Evolutionary conservation across 1,140 invertebrate genomes (phyloP), one percentile per base, ranked within the genome.

Genomic region (Carcinoscorpius rotundicauda): DNA sequence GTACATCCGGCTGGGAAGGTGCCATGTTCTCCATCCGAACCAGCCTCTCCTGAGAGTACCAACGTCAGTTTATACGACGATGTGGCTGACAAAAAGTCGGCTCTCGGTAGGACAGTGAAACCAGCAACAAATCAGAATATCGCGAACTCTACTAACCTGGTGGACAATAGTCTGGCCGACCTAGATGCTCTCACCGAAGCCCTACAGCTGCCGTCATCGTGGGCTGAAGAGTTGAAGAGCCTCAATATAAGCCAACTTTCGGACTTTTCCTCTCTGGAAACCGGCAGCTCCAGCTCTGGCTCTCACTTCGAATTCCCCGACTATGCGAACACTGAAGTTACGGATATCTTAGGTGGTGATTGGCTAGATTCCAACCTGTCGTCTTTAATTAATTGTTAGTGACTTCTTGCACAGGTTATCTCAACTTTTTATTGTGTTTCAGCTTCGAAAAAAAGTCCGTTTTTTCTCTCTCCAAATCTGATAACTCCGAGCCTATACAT

Each of bases 21-120:
- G 52, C 87, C 89, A 53, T 86, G 87, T 76, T 82, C 88, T 55
- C 80, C 86, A 62, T 82, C 84, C n/a, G 58, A 51, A 6, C 90
- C 89, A 0, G 87, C 89, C 68, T 89, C 87, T 0, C 87, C 87
- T 0, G 87, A 89, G 72, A 87, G 85, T 49, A 85, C 86, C 49
- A 87, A 83, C 57, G 84, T 87, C 74, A 63, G 52, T 9, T 64
- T 68, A n/a, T 88, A 88, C 73, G 86, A 88, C 63, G 87, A 89
- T 70, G 6, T 6, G 53, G n/a, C 53, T 55, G 53, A n/a, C n/a
- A 55, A n/a, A 55, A 8, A 55, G 53, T n/a, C 6, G 53, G n/a
- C 53, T 8, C n/a, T 55, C 53, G 53, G n/a, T n/a, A n/a, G 53
- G 53, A 55, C 53, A 6, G 29, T 29, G 29, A 29, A 29, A 29